Conservation (phyloP, 2,113 vertebrate species). For the Mixornis gularis region DNA sequence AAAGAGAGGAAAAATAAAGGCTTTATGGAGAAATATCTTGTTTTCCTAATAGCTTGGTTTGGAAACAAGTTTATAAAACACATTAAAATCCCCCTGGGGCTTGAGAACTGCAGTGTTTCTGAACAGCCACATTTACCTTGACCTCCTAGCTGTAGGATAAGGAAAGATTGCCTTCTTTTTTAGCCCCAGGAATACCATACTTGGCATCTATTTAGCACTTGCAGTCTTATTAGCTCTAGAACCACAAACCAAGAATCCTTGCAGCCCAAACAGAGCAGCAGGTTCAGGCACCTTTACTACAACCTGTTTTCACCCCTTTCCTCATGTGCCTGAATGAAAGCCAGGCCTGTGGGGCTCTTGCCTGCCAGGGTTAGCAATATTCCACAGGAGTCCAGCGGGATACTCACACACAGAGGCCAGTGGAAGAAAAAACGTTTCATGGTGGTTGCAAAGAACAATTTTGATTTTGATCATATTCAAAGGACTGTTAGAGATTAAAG, state of each 20-base stretch:
- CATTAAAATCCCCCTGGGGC: conserved; percentile 21
- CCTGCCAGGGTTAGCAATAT: background rate
- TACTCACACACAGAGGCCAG: background rate
- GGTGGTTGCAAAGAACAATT: background rate
- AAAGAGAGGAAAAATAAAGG: conserved; percentile 40
- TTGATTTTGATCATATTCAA: background rate
- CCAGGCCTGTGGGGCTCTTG: background rate
- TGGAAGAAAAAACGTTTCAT: background rate
- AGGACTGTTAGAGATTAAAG: background rate
- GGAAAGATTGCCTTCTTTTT: conserved; percentile 1
- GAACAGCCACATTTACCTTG: conserved; percentile 27
- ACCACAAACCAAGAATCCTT: background rate
- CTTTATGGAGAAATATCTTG: conserved; percentile 45
- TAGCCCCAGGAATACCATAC: background rate
- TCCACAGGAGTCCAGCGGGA: background rate
- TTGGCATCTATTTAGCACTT: background rate
- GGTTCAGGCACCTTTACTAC: background rate
- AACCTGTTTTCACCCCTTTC: background rate
- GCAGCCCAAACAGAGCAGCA: background rate
- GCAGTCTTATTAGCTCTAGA: background rate
- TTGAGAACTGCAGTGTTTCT: conserved; percentile 11
- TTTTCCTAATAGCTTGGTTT: conserved; percentile 53
- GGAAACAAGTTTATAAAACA: conserved; percentile 52
- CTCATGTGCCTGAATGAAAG: background rate
- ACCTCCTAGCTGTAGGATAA: conserved; percentile 3